A percentile compares a stretch with the other conserved stretches of the same genome.
Conservation (phyloP, 1,140 invertebrate species). For the Asbolus verrucosus region DNA sequence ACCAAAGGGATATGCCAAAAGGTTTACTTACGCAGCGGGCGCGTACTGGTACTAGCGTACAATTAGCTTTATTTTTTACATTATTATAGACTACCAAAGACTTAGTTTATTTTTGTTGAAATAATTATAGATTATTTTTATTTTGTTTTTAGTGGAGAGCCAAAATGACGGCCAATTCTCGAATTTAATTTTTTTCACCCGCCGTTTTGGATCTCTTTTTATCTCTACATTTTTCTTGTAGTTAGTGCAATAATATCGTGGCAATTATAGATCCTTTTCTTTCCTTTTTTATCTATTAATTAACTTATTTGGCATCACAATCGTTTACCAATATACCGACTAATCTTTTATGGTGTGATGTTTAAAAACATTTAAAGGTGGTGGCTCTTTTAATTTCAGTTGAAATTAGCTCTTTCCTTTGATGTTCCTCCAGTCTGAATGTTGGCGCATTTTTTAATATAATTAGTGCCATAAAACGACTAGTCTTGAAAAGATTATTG, state of each 20-base stretch:
- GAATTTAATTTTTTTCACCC: no score
- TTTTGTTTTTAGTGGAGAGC: constrained; percentile 1
- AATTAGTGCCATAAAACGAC: constrained; percentile 21
- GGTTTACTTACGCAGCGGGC: constrained; percentile 1
- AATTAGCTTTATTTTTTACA: constrained; percentile 21
- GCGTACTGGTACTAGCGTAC: background rate
- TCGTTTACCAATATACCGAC: constrained; percentile 6
- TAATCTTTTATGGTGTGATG: constrained; percentile 24
- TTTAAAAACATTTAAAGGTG: constrained; percentile 8
- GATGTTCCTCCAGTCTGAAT: constrained; percentile 17
- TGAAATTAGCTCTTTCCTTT: background rate
- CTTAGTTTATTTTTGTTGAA: constrained; percentile 16
- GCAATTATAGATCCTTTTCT: constrained; percentile 24
- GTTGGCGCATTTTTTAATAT: background rate
- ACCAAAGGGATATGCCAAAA: background rate
- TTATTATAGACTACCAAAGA: constrained; percentile 19
- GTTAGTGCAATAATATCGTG: constrained; percentile 27
- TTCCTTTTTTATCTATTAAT: no score
- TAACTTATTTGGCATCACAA: constrained; percentile 26
- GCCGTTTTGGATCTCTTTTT: no score
- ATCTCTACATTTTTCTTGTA: constrained; percentile 7
- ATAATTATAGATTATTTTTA: constrained; percentile 15
- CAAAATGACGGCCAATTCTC: no score
- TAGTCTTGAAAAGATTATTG: constrained; percentile 1
- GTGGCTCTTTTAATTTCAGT: constrained; percentile 2